A percentile compares a stretch with the other conserved stretches of the same genome.
phyloP scores from a whole-genome alignment of 1,140 invertebrate genomes.

The Cyclina sinensis region DNA sequence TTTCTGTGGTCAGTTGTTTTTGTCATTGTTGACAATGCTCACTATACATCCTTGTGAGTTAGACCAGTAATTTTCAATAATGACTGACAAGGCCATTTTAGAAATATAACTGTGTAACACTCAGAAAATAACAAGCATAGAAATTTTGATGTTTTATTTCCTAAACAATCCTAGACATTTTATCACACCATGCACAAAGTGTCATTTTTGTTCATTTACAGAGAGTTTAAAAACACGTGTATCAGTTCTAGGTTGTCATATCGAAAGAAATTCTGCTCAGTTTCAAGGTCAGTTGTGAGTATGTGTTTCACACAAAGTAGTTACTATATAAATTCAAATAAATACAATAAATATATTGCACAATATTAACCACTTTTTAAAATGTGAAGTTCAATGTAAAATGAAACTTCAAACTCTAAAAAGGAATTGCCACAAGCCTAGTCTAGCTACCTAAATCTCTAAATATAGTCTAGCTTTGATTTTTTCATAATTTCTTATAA shows the following conservation, averaged over 20 bases:
- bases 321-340: neutral
- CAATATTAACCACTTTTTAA: neutral
- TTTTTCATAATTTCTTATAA: neutral
- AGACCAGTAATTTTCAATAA: no score
- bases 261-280: neutral
- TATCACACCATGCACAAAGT: constrained; percentile 42
- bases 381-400: neutral
- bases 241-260: neutral
- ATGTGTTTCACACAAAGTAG: constrained; percentile 27
- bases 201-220: constrained; percentile 8
- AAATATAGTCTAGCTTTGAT: neutral
- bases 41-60: no score
- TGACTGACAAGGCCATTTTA: no score
- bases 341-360: constrained; percentile 41
- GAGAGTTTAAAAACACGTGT: neutral
- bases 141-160: constrained; percentile 34
- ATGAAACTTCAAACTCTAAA: neutral
- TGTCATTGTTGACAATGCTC: no score
- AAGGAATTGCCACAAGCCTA: neutral
- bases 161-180: constrained; percentile 49
- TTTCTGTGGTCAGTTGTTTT: no score
- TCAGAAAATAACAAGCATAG: no score
- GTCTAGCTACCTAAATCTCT: neutral
- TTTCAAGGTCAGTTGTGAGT: neutral
- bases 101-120: no score